Conservation (phyloP, 2,888 invertebrate species). For the Ophonus ardosiacus region DNA sequence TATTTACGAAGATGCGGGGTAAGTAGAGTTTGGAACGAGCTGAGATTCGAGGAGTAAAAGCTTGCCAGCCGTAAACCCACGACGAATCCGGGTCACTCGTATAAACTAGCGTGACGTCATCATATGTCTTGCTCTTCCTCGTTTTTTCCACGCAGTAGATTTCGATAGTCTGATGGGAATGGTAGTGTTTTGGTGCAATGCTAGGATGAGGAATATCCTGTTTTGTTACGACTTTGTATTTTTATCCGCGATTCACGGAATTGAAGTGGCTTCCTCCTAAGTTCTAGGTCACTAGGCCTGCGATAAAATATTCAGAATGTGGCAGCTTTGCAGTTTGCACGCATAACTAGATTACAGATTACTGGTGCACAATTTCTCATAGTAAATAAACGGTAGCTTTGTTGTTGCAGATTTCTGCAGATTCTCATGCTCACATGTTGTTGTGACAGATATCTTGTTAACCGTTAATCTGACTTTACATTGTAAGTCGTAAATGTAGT, state of each 20-base stretch:
- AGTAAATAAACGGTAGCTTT: no score
- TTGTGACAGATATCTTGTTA: no score
- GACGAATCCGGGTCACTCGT: constrained; percentile 58
- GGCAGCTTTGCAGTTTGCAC: no score
- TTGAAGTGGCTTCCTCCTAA: constrained; percentile 1
- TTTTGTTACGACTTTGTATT: constrained; percentile 33
- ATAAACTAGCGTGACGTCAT: constrained; percentile 59
- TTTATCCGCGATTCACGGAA: not conserved
- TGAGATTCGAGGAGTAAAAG: constrained; percentile 43
- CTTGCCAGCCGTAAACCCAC: constrained; percentile 53
- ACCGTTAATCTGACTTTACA: no score
- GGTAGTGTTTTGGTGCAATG: constrained; percentile 33
- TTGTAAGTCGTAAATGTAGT: no score
- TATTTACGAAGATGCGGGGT: constrained; percentile 45
- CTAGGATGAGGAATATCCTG: not conserved
- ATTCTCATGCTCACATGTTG: no score
- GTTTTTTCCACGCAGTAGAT: constrained; percentile 8
- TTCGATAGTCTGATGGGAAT: constrained; percentile 10
- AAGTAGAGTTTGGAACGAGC: constrained; percentile 2
- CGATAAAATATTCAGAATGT: not conserved
- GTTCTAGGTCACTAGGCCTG: constrained; percentile 3
- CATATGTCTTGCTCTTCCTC: constrained; percentile 15
- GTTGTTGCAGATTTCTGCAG: no score
- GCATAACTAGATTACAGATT: no score
- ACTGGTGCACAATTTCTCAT: no score